Conservation (phyloP, 2,113 vertebrate species). For the Pimephales promelas region DNA sequence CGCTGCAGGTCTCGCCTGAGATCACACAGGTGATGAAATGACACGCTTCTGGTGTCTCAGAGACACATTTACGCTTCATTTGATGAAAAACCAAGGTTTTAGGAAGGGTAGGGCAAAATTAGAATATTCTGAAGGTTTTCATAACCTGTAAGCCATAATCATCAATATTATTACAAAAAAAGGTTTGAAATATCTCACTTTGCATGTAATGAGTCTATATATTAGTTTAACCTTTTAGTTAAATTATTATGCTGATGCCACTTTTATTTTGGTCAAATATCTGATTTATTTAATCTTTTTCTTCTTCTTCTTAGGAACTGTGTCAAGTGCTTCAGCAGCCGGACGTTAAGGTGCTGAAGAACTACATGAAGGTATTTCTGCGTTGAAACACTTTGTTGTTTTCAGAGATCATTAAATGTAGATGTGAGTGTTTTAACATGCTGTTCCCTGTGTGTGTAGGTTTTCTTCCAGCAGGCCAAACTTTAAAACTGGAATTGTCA, state of each 20-base stretch:
- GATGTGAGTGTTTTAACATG: not conserved
- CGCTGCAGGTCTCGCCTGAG: constrained; percentile 91
- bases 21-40: constrained; percentile 81
- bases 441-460: constrained; percentile 69
- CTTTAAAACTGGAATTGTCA: constrained; percentile 76
- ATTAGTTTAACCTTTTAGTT: too few species aligned
- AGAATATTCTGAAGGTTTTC: too few species aligned
- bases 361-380: constrained; percentile 90
- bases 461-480: constrained; percentile 94
- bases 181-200: too few species aligned
- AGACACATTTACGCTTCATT: too few species aligned
- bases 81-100: too few species aligned
- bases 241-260: too few species aligned
- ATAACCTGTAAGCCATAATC: too few species aligned
- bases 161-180: too few species aligned
- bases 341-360: constrained; percentile 96
- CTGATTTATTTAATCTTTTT: not conserved
- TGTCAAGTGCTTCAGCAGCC: constrained; percentile 96
- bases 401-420: not conserved
- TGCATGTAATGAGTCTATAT: too few species aligned
- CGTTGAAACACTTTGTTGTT: not conserved
- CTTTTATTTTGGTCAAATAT: too few species aligned
- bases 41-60: too few species aligned
- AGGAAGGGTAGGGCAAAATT: too few species aligned
- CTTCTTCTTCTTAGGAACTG: constrained; percentile 78